phyloP scores from a whole-genome alignment of 2,888 invertebrate genomes.

The Ashinkailepas kermadecensis region DNA sequence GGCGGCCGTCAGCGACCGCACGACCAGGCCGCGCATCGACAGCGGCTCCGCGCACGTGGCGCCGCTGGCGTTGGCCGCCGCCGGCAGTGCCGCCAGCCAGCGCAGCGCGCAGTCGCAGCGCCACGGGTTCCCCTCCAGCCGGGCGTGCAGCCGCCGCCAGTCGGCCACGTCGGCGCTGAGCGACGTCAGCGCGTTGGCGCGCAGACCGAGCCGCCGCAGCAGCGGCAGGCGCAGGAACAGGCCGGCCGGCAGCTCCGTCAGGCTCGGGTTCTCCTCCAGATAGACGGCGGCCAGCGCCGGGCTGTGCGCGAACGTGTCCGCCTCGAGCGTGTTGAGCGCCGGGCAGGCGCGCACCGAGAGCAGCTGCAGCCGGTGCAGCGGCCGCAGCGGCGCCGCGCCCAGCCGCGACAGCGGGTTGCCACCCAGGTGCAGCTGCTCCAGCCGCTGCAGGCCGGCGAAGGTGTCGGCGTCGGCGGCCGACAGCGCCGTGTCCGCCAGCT shows the following conservation, averaged over 20 bases:
- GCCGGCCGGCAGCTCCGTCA: slow-evolving; percentile 66
- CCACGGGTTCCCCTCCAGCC: slow-evolving; percentile 71
- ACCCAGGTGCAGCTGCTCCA: slow-evolving; percentile 66
- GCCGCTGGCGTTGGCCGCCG: neutral
- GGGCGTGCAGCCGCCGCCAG: slow-evolving; percentile 63
- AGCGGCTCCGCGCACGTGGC: neutral
- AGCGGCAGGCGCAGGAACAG: slow-evolving; percentile 76
- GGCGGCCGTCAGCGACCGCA: neutral
- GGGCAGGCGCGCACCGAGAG: slow-evolving; percentile 63
- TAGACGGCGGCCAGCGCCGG: slow-evolving; percentile 38
- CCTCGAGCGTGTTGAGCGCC: slow-evolving; percentile 59
- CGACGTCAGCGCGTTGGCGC: slow-evolving; percentile 64
- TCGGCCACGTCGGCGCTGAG: slow-evolving; percentile 71
- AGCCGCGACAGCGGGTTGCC: slow-evolving; percentile 67
- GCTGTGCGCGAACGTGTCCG: slow-evolving; percentile 74
- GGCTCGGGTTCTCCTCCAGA: slow-evolving; percentile 65
- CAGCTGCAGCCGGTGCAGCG: slow-evolving; percentile 69
- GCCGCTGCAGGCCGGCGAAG: slow-evolving; percentile 64
- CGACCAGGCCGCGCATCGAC: neutral
- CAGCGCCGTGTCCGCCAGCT: slow-evolving; percentile 74
- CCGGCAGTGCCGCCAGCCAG: slow-evolving; percentile 69
- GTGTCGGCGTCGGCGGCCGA: slow-evolving; percentile 66
- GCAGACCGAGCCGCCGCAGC: slow-evolving; percentile 64
- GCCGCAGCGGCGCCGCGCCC: slow-evolving; percentile 69
- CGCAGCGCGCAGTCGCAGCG: slow-evolving; percentile 77